Percentiles rank a stretch among this genome's conserved stretches.
Conservation (phyloP, 1,140 invertebrate species). For the Diabrotica undecimpunctata region DNA sequence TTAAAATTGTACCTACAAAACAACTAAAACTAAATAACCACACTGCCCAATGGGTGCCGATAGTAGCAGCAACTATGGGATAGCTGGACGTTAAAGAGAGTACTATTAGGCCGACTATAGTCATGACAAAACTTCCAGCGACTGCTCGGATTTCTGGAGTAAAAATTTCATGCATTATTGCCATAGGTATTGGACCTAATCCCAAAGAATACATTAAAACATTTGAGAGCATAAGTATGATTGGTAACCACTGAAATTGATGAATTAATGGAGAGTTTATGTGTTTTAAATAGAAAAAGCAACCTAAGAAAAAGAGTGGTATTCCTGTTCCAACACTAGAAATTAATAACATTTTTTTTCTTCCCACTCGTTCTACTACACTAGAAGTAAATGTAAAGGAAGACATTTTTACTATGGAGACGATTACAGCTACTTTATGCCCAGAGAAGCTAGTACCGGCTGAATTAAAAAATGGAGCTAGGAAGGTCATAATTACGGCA, state of each 20-base stretch:
- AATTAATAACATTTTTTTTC: conserved; percentile 66
- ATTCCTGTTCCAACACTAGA: conserved; percentile 62
- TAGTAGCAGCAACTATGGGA: neutral
- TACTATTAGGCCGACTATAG: neutral
- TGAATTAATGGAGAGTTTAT: conserved; percentile 48
- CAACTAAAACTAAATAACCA: neutral
- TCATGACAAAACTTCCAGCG: neutral
- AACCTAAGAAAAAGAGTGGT: conserved; percentile 52
- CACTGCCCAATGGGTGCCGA: neutral
- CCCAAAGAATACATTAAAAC: neutral
- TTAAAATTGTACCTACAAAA: neutral
- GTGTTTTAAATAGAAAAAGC: conserved; percentile 59
- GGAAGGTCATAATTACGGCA: conserved; percentile 14
- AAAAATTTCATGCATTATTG: conserved; percentile 79
- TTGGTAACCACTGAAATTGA: conserved; percentile 59
- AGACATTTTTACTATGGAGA: conserved; percentile 73
- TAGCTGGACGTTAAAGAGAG: neutral
- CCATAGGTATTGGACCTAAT: neutral
- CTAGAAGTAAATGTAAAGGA: conserved; percentile 65
- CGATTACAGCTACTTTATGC: conserved; percentile 78
- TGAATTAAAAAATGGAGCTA: conserved; percentile 4
- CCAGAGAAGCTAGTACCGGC: neutral
- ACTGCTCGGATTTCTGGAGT: conserved; percentile 44
- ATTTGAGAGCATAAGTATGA: conserved; percentile 40
- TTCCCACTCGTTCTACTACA: conserved; percentile 61